Base-by-base conservation (phyloP, 2,888 invertebrate species). In the Tyria jacobaeae region DNA sequence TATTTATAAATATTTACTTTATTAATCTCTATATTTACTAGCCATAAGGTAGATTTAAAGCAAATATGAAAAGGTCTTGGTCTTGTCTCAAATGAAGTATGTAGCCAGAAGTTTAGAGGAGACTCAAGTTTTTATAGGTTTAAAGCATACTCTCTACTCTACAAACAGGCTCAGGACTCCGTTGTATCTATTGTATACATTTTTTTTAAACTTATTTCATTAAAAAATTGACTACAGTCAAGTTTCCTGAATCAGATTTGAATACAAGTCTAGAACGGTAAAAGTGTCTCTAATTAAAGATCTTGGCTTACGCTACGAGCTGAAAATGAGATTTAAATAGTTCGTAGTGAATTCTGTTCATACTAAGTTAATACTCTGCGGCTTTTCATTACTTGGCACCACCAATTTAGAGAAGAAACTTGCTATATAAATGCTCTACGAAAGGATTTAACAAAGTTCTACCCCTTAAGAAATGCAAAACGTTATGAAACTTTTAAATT, bases 311-410 rank as follows among this genome's bases (percentile, higher is more conserved):
- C 9, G 44, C 37, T 51, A 44, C 39, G 24, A 60, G 50, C n/a
- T 25, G 59, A 44, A 63, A 55, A 58, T 51, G 57, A 64, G 62
- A 52, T 56, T 49, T 39, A 50, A 57, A 62, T 47, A 53, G 60
- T 58, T 48, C 47, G n/a, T 7, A 31, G 15, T 31, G 21, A 49
- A 31, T 17, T 51, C 5, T 31, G 41, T 31, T 31, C 10, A 1
- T n/a, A 51, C 27, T 41, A n/a, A 17, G 25, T 48, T 37, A 21
- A 60, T 27, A 31, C 9, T 60, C 34, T 21, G 47, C 27, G 24
- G 44, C 31, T 57, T 60, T 60, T 58, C n/a, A 15, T 51, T 51
- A 21, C 34, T 24, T 51, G 12, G 21, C 21, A 24, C n/a, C 24
- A 21, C 3, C 15, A 51, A 21, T 34, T 51, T 10, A 34, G 31